Conservation (phyloP, 2,797 vertebrate genomes). For the Leptatherina wallacei region DNA sequence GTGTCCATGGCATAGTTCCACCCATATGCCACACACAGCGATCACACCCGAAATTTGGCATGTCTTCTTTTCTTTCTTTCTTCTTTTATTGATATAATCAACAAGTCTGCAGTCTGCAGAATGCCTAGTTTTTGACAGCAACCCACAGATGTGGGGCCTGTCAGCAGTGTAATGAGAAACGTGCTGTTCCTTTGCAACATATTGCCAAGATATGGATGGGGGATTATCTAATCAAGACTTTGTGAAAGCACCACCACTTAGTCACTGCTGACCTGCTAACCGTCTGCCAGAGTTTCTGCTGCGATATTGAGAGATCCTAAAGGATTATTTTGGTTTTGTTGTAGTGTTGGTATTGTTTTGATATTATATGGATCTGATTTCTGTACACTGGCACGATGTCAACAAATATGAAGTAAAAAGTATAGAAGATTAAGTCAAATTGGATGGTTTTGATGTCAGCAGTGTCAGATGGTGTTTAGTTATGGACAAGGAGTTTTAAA, state of each 20-base stretch:
- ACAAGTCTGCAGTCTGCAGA: slow-evolving; percentile 64
- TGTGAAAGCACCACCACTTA: slow-evolving; percentile 68
- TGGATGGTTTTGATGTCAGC: neutral
- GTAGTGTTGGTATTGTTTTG: slow-evolving; percentile 1
- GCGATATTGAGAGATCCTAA: slow-evolving; percentile 22
- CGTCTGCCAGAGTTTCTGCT: slow-evolving; percentile 55
- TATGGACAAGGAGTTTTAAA: neutral
- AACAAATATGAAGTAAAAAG: neutral
- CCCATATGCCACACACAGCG: too few relatives aligned
- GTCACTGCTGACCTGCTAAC: slow-evolving; percentile 75
- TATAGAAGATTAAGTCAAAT: neutral
- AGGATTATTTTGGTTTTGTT: slow-evolving; percentile 9
- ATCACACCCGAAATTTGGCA: slow-evolving; percentile 6
- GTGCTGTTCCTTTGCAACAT: slow-evolving; percentile 71
- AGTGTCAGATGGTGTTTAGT: neutral
- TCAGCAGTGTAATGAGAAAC: slow-evolving; percentile 67
- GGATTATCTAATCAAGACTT: slow-evolving; percentile 82
- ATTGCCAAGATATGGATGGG: slow-evolving; percentile 80
- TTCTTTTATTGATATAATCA: slow-evolving; percentile 49
- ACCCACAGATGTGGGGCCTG: slow-evolving; percentile 58
- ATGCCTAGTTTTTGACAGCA: slow-evolving; percentile 54
- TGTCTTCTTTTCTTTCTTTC: slow-evolving; percentile 13
- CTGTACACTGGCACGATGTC: neutral
- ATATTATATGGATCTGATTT: neutral
- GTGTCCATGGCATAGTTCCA: too few relatives aligned